Evolutionary conservation across 2,888 invertebrate species (phyloP).

Genomic region (Acleris emargana): DNA sequence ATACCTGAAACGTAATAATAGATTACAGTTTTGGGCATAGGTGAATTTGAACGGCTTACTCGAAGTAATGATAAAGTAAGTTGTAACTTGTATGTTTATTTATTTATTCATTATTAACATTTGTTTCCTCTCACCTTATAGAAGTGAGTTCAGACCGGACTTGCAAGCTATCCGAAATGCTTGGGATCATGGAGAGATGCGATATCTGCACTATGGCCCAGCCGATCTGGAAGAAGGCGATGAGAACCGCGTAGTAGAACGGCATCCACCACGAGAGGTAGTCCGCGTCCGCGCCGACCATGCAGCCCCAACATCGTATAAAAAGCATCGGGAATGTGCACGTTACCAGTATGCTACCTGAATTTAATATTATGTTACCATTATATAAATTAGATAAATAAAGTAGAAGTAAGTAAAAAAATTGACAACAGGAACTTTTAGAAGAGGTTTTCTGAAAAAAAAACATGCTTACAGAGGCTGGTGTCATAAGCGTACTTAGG

Average conservation of each 20-base stretch:
- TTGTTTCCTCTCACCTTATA: constrained; percentile 84
- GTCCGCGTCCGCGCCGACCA: constrained; percentile 55
- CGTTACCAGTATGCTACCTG: constrained; percentile 87
- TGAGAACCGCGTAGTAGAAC: constrained; percentile 82
- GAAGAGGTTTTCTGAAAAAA: no score
- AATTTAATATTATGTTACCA: constrained; percentile 26
- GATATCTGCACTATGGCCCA: constrained; percentile 98
- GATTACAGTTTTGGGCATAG: neutral
- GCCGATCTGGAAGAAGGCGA: constrained; percentile 93
- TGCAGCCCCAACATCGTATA: constrained; percentile 86
- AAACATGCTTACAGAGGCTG: no score
- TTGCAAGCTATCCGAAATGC: constrained; percentile 87
- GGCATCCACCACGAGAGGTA: constrained; percentile 81
- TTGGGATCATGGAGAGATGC: constrained; percentile 95
- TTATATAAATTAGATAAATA: neutral
- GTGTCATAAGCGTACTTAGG: no score
- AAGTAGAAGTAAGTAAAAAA: no score
- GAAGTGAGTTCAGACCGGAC: constrained; percentile 91
- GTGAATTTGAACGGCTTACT: neutral
- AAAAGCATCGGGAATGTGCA: constrained; percentile 92
- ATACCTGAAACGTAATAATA: constrained; percentile 85
- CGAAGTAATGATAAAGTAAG: neutral
- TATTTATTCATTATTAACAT: constrained; percentile 4
- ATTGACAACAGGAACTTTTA: no score
- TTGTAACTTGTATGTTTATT: neutral